phyloP scores from a whole-genome alignment of 2,113 vertebrate species.

The Lophius piscatorius region DNA sequence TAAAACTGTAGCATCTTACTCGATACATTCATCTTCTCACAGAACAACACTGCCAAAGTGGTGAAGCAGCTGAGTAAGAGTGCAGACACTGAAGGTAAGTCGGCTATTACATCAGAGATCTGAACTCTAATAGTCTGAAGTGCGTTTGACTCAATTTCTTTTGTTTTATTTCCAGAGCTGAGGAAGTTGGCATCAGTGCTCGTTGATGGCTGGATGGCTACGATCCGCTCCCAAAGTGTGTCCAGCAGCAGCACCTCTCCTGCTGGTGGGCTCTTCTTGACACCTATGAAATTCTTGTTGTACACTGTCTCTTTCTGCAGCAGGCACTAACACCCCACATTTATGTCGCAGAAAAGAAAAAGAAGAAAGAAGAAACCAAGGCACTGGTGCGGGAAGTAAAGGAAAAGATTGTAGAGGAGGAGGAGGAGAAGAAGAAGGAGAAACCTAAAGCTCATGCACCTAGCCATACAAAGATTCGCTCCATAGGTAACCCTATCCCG shows the following conservation, averaged over 20 bases:
- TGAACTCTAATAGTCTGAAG: accelerated
- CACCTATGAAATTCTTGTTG: not conserved
- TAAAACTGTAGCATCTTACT: not conserved
- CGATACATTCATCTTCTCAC: not conserved
- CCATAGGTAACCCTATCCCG: conserved; percentile 82
- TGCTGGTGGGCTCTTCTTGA: conserved; percentile 60
- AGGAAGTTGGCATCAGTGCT: conserved; percentile 89
- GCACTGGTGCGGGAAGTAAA: conserved; percentile 71
- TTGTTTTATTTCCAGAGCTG: conserved; percentile 79
- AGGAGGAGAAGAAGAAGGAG: conserved; percentile 91
- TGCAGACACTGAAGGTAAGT: conserved; percentile 90
- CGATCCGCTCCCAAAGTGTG: conserved; percentile 92
- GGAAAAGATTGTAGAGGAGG: conserved; percentile 82
- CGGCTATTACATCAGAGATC: not conserved
- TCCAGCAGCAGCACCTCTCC: conserved; percentile 73
- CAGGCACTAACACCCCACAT: not conserved
- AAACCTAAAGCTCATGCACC: conserved; percentile 93
- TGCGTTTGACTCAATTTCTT: not conserved
- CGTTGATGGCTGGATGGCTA: conserved; percentile 95
- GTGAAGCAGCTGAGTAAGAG: conserved; percentile 95
- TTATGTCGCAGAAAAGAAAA: conserved; percentile 85
- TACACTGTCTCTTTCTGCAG: not conserved
- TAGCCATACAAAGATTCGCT: conserved; percentile 93
- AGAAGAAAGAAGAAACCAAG: conserved; percentile 87
- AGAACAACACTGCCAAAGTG: conserved; percentile 97